Evolutionary conservation across 1,140 invertebrate species (phyloP).

Genomic region (Armadillidium nasatum): DNA sequence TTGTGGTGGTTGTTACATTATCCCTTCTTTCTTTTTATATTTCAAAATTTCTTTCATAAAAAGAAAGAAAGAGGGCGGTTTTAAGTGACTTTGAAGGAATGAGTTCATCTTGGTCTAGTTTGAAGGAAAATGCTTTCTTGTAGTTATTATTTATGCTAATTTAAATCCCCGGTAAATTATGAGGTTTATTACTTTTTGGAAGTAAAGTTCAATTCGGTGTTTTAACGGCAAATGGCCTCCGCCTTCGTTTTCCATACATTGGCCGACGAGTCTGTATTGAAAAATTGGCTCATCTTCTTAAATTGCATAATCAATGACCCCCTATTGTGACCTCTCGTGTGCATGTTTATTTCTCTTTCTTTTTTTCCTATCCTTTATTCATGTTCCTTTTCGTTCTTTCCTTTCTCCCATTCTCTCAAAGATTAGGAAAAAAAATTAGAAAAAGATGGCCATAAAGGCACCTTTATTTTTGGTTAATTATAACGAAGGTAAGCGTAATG

Average conservation of each 20-base stretch:
- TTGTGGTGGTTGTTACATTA: not conserved
- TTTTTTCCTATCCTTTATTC: too few species aligned
- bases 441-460: too few species aligned
- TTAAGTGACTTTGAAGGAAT: not conserved
- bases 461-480: too few species aligned
- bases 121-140: not conserved
- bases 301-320: conserved; percentile 43
- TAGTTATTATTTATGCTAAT: not conserved
- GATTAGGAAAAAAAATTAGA: too few species aligned
- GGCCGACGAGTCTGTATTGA: conserved; percentile 30
- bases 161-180: conserved; percentile 5
- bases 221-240: conserved; percentile 33
- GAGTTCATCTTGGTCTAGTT: not conserved
- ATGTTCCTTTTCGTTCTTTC: too few species aligned
- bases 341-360: too few species aligned
- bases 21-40: not conserved
- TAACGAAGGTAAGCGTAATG: too few species aligned
- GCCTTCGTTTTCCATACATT: too few species aligned
- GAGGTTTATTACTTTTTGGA: not conserved
- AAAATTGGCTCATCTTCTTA: conserved; percentile 37
- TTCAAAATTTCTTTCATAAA: too few species aligned
- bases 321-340: not conserved
- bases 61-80: not conserved
- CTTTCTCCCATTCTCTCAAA: too few species aligned
- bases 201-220: conserved; percentile 14